These are phyloP conservation scores for Patella vulgata DNA, from an alignment of 1,140 invertebrate species.

Conservation along the genomic window DNA sequence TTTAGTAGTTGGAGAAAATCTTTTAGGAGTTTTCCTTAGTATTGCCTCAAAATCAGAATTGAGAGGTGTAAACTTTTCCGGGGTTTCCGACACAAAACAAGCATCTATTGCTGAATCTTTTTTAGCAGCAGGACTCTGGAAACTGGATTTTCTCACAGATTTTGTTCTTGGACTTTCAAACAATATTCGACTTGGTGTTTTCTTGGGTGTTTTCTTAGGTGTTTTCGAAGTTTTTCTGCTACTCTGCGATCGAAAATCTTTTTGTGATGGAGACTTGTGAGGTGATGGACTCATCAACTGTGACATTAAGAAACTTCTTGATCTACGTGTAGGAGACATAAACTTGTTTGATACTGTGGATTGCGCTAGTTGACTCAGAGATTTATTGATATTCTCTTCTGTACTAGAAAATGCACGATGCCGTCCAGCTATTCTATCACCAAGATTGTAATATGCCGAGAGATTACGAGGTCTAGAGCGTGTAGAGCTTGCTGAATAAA, in stretches of 20 bases:
- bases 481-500: conserved; percentile 42
- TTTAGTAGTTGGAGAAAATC: too few species aligned
- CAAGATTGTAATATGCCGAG: conserved; percentile 36
- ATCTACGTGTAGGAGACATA: conserved; percentile 42
- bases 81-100: too few species aligned
- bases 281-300: conserved; percentile 44
- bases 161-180: too few species aligned
- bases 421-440: conserved; percentile 43
- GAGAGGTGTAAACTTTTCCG: too few species aligned
- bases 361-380: conserved; percentile 8
- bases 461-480: conserved; percentile 39
- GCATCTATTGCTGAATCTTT: too few species aligned
- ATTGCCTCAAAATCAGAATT: too few species aligned
- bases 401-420: conserved; percentile 11
- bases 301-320: conserved; percentile 34
- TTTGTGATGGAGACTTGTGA: background rate
- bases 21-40: too few species aligned
- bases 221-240: background rate
- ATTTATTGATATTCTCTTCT: conserved; percentile 5
- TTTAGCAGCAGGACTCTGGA: too few species aligned
- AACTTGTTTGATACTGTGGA: conserved; percentile 20
- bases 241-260: too few species aligned
- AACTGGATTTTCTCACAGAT: too few species aligned
- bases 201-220: background rate
- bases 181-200: conserved; percentile 20